Evolutionary conservation across 2,888 invertebrate species (phyloP).

Genomic region (Pegoplata infirma): DNA sequence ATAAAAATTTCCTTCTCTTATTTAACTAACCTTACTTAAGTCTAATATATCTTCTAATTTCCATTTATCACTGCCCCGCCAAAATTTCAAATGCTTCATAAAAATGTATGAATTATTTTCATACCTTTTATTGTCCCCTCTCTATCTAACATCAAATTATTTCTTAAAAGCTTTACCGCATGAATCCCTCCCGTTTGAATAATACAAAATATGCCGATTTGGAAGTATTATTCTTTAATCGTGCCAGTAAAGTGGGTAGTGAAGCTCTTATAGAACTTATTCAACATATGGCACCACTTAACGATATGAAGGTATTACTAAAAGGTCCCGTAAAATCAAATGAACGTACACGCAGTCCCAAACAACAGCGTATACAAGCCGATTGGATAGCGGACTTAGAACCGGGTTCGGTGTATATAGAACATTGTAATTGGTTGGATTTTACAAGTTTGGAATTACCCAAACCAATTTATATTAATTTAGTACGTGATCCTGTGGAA

Average conservation of each 20-base stretch:
- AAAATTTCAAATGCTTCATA: too few species aligned
- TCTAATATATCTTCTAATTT: too few species aligned
- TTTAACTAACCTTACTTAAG: too few species aligned
- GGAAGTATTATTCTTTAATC: slow-evolving; percentile 82
- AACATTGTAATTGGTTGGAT: slow-evolving; percentile 91
- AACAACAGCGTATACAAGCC: slow-evolving; percentile 86
- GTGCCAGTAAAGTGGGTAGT: slow-evolving; percentile 82
- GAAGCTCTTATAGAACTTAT: slow-evolving; percentile 91
- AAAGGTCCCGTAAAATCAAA: slow-evolving; percentile 71
- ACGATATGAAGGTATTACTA: slow-evolving; percentile 78
- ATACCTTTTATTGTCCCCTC: too few species aligned
- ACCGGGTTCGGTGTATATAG: slow-evolving; percentile 88
- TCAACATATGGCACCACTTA: slow-evolving; percentile 75
- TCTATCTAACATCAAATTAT: background rate
- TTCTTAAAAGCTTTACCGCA: slow-evolving; percentile 30
- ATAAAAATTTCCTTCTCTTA: too few species aligned
- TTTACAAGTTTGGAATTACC: slow-evolving; percentile 88
- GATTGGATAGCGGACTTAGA: slow-evolving; percentile 84
- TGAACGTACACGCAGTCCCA: slow-evolving; percentile 79
- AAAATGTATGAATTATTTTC: too few species aligned
- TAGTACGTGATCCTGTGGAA: slow-evolving; percentile 92
- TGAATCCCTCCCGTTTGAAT: slow-evolving; percentile 82
- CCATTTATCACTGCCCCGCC: too few species aligned
- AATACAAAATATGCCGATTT: slow-evolving; percentile 85
- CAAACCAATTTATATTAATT: slow-evolving; percentile 90